These are phyloP conservation scores for Polylopha cassiicola DNA, from an alignment of 2,888 invertebrate species.

Conservation along the genomic window DNA sequence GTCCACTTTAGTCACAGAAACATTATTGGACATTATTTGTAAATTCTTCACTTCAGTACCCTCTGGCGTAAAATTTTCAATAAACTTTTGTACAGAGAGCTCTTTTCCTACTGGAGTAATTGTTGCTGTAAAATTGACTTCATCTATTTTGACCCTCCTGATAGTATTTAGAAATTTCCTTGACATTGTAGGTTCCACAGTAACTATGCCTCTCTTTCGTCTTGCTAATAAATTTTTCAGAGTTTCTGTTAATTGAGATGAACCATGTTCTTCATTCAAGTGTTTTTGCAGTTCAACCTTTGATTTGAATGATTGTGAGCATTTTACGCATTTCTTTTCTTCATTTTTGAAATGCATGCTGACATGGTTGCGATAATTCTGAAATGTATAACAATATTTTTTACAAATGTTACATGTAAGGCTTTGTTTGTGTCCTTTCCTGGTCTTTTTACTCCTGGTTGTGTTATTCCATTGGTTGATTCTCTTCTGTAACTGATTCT, in stretches of 20 bases:
- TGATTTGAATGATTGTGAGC: conserved; percentile 41
- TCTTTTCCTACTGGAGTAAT: conserved; percentile 35
- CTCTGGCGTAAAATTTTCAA: conserved; percentile 61
- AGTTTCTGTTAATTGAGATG: conserved; percentile 56
- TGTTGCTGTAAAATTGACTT: conserved; percentile 29
- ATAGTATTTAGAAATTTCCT: conserved; percentile 44
- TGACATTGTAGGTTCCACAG: conserved; percentile 23
- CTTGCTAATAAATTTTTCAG: conserved; percentile 51
- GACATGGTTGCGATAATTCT: conserved; percentile 60
- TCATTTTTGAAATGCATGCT: conserved; percentile 46
- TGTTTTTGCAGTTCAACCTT: conserved; percentile 42
- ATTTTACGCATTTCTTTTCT: conserved; percentile 54
- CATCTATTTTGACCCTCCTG: conserved; percentile 35
- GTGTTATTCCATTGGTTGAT: conserved; percentile 14
- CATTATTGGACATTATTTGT: conserved; percentile 17
- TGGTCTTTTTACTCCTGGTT: conserved; percentile 5
- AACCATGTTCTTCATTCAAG: conserved; percentile 41
- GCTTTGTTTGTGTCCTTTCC: conserved; percentile 26
- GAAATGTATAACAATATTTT: conserved; percentile 59
- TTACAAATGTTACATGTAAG: conserved; percentile 53
- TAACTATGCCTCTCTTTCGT: conserved; percentile 32
- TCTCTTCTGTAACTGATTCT: conserved; percentile 7
- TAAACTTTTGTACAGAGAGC: conserved; percentile 54
- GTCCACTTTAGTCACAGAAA: conserved; percentile 34
- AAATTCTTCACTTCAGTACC: conserved; percentile 25